A percentile compares a stretch with the other conserved stretches of the same genome.
Evolutionary conservation across 2,888 invertebrate genomes (phyloP).

Genomic region (Callyntrura sp.): DNA sequence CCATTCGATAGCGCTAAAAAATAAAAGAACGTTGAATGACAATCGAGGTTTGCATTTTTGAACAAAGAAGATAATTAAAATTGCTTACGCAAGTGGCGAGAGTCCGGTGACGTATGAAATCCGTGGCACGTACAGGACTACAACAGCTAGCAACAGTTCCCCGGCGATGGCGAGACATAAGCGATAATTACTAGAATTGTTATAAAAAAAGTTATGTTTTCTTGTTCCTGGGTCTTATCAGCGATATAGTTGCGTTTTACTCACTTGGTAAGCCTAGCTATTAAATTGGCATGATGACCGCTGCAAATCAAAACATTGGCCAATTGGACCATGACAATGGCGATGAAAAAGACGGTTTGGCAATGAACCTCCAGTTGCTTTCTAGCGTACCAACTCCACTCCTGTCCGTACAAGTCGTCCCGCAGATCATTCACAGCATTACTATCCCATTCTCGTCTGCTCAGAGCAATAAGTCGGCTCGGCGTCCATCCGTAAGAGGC

Average conservation of each 20-base stretch:
- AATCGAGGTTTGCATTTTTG: neutral
- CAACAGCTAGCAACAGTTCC: conserved; percentile 65
- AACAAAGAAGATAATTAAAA: too few relatives aligned
- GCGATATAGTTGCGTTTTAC: neutral
- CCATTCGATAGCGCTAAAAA: conserved; percentile 90
- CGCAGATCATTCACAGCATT: conserved; percentile 86
- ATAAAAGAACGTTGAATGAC: too few relatives aligned
- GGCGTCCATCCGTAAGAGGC: conserved; percentile 87
- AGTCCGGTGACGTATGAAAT: conserved; percentile 71
- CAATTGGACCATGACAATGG: conserved; percentile 78
- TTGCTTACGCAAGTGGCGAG: conserved; percentile 69
- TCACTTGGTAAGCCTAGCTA: conserved; percentile 74
- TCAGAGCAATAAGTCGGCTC: conserved; percentile 85
- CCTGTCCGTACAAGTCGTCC: conserved; percentile 86
- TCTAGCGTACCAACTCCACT: conserved; percentile 76
- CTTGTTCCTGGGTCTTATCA: neutral
- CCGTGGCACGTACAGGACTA: conserved; percentile 77
- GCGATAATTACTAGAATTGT: conserved; percentile 72
- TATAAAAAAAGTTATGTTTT: neutral
- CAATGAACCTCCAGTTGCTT: conserved; percentile 69
- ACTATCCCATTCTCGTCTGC: conserved; percentile 87
- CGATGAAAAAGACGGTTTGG: conserved; percentile 80
- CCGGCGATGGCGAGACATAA: conserved; percentile 73
- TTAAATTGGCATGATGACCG: conserved; percentile 72
- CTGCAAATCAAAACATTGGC: conserved; percentile 79